Evolutionary conservation across 2,113 vertebrate species (phyloP).

Genomic region (Marmota flaviventris): DNA sequence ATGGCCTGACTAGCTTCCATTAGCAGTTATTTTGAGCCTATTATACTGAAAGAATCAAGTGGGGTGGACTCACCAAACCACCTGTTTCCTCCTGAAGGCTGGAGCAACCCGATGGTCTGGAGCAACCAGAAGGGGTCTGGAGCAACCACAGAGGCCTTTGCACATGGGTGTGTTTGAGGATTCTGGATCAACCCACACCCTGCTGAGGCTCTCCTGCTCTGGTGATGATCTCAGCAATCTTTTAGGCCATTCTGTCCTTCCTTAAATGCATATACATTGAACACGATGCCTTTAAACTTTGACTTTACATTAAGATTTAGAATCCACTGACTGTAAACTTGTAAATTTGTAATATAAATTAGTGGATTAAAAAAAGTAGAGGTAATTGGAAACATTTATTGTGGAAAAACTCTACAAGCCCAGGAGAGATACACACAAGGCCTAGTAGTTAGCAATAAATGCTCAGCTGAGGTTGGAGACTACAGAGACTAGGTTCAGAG

Average conservation of each 20-base stretch:
- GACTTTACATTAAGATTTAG: slow-evolving; percentile 36
- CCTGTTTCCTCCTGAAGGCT: background rate
- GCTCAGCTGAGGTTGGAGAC: background rate
- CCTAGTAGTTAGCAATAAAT: background rate
- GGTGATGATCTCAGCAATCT: background rate
- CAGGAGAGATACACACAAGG: background rate
- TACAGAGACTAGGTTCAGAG: background rate
- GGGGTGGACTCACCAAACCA: background rate
- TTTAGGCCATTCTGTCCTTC: background rate
- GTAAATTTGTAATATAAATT: background rate
- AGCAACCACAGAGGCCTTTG: background rate
- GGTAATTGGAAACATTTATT: background rate
- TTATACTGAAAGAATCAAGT: background rate
- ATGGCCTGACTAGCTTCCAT: background rate
- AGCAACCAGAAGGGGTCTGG: too few relatives aligned
- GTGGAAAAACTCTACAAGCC: background rate
- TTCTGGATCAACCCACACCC: background rate
- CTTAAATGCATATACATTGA: background rate
- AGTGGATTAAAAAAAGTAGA: background rate
- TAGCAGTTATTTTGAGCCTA: background rate
- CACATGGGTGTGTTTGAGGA: background rate
- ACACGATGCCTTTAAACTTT: slow-evolving; percentile 38
- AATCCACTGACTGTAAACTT: background rate
- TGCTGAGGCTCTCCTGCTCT: background rate
- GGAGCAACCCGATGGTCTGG: too few relatives aligned